Conservation (phyloP, 2,888 invertebrate genomes). For the Zele albiditarsus region DNA sequence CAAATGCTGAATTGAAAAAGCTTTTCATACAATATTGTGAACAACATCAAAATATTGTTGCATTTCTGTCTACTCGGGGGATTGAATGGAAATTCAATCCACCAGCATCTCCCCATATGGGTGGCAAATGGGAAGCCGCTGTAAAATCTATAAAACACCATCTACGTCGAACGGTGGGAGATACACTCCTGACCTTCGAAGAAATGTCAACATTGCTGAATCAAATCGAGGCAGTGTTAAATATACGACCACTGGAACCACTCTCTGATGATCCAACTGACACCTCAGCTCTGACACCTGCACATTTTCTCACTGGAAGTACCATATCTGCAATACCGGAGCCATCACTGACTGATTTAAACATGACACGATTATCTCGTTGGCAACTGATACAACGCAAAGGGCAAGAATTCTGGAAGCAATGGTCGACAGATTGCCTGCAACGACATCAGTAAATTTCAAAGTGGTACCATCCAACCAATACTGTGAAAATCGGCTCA, state of each 20-base stretch:
- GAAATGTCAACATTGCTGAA: conserved; percentile 55
- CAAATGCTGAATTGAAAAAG: conserved; percentile 9
- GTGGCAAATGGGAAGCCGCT: conserved; percentile 59
- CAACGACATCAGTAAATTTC: conserved; percentile 30
- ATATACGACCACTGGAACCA: conserved; percentile 54
- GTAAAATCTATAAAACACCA: conserved; percentile 57
- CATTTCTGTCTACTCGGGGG: conserved; percentile 42
- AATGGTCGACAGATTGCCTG: conserved; percentile 42
- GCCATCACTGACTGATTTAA: conserved; percentile 48
- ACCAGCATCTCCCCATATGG: conserved; percentile 56
- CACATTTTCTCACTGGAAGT: conserved; percentile 57
- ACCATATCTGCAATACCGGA: conserved; percentile 49
- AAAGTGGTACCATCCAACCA: conserved; percentile 37
- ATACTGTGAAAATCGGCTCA: neutral
- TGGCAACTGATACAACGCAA: conserved; percentile 51
- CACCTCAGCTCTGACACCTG: conserved; percentile 55
- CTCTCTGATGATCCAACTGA: conserved; percentile 51
- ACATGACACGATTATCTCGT: conserved; percentile 44
- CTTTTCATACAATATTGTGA: conserved; percentile 6
- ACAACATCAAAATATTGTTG: neutral
- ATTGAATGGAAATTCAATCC: conserved; percentile 57
- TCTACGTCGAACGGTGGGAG: conserved; percentile 48
- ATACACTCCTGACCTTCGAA: conserved; percentile 52
- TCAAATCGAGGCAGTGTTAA: conserved; percentile 56
- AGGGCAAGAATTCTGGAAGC: conserved; percentile 42